Evolutionary conservation across 2,888 invertebrate species (phyloP).

Genomic region (Elaeidobius kamerunicus): DNA sequence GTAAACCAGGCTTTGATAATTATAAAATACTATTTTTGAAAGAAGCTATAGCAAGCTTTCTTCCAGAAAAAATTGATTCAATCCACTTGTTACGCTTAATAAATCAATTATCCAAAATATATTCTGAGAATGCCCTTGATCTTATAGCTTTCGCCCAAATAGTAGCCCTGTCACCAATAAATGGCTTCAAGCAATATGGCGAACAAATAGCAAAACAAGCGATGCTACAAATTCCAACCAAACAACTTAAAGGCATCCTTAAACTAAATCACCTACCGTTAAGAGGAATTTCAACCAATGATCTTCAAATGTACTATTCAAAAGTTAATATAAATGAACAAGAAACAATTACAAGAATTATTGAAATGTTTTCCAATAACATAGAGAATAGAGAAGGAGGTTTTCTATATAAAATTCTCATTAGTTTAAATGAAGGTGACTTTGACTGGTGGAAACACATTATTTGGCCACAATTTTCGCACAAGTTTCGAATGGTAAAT

Average conservation of each 20-base stretch:
- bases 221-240: conserved; percentile 19
- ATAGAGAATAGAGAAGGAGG: conserved; percentile 39
- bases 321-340: conserved; percentile 17
- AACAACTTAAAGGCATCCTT: conserved; percentile 22
- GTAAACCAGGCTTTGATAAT: neutral
- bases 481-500: conserved; percentile 30
- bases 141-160: conserved; percentile 32
- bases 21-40: neutral
- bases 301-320: conserved; percentile 29
- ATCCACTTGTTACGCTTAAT: conserved; percentile 33
- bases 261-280: conserved; percentile 32
- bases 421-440: conserved; percentile 23
- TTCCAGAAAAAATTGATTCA: conserved; percentile 25
- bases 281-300: conserved; percentile 34
- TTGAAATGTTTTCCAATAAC: conserved; percentile 37
- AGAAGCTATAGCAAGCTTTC: conserved; percentile 4
- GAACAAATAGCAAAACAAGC: conserved; percentile 35
- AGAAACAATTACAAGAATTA: conserved; percentile 30
- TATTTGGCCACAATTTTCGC: conserved; percentile 35
- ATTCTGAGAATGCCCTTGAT: conserved; percentile 22
- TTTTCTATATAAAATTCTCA: conserved; percentile 34
- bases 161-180: conserved; percentile 33
- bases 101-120: conserved; percentile 29
- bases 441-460: conserved; percentile 34
- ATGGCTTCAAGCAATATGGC: conserved; percentile 34